These are phyloP conservation scores for Zaprionus lachaisei DNA, from an alignment of 1,140 invertebrate species.

Conservation along the genomic window DNA sequence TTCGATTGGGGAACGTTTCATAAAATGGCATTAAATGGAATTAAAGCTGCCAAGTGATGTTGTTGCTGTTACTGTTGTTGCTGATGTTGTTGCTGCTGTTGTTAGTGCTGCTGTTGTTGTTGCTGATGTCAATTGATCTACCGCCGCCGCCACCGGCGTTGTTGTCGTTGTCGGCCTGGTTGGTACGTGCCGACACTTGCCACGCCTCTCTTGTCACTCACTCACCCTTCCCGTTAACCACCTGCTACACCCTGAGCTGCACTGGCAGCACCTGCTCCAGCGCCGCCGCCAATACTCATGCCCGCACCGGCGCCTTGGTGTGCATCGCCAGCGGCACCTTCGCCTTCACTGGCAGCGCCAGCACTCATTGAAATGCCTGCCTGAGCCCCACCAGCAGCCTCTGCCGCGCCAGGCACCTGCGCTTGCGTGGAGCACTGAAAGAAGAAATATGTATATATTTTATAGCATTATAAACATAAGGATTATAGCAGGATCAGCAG, in stretches of 20 bases:
- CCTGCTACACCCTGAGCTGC: conserved; percentile 25
- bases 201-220: conserved; percentile 2
- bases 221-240: neutral
- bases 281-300: conserved; percentile 32
- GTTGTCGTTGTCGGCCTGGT: neutral
- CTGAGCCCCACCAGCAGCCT: conserved; percentile 45
- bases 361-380: conserved; percentile 33
- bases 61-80: neutral
- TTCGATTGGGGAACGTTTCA: conserved; percentile 42
- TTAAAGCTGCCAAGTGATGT: conserved; percentile 61
- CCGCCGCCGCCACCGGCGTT: conserved; percentile 31
- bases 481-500: neutral
- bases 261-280: conserved; percentile 31
- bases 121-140: conserved; percentile 54
- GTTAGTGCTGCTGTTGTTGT: conserved; percentile 5
- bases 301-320: conserved; percentile 38
- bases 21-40: conserved; percentile 69
- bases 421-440: conserved; percentile 36
- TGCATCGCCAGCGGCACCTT: conserved; percentile 30
- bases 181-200: neutral
- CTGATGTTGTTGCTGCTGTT: neutral
- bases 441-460: neutral
- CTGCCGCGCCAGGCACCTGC: conserved; percentile 21
- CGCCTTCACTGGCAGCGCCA: conserved; percentile 30
- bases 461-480: neutral